phyloP scores from a whole-genome alignment of 2,797 vertebrate genomes.

The Microctenopoma stevenorrisi region DNA sequence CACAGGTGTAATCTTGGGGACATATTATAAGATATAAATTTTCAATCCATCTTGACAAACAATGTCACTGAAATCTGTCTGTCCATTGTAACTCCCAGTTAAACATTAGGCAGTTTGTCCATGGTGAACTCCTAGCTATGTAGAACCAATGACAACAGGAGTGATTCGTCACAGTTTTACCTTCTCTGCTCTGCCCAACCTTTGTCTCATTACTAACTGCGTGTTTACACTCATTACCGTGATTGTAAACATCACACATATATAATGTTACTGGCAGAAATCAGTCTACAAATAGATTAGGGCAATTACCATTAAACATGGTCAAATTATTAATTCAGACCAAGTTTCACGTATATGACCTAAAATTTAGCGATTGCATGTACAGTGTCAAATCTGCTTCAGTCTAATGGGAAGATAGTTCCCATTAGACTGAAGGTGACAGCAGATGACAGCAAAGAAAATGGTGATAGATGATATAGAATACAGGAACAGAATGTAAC shows the following conservation, averaged over 20 bases:
- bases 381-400: conserved; percentile 23
- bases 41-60: conserved; percentile 20
- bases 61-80: conserved; percentile 2
- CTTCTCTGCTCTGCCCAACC: background rate
- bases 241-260: conserved; percentile 13
- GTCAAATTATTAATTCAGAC: conserved; percentile 33
- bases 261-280: conserved; percentile 34
- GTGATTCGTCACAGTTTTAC: background rate
- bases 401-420: conserved; percentile 8
- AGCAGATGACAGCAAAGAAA: background rate
- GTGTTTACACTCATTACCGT: too few species aligned
- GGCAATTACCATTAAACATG: conserved; percentile 19
- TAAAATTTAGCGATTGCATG: conserved; percentile 46
- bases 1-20: conserved; percentile 27
- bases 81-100: background rate
- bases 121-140: background rate
- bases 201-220: conserved; percentile 3
- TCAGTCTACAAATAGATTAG: conserved; percentile 18
- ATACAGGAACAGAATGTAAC: background rate
- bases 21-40: conserved; percentile 32
- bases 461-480: conserved; percentile 10
- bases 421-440: background rate
- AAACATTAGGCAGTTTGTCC: background rate
- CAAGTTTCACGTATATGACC: conserved; percentile 32
- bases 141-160: background rate